Percentiles rank a stretch among this genome's conserved stretches.
These are phyloP conservation scores for Neodontobutis hainanensis DNA, from an alignment of 2,113 vertebrate genomes.

Conservation along the genomic window DNA sequence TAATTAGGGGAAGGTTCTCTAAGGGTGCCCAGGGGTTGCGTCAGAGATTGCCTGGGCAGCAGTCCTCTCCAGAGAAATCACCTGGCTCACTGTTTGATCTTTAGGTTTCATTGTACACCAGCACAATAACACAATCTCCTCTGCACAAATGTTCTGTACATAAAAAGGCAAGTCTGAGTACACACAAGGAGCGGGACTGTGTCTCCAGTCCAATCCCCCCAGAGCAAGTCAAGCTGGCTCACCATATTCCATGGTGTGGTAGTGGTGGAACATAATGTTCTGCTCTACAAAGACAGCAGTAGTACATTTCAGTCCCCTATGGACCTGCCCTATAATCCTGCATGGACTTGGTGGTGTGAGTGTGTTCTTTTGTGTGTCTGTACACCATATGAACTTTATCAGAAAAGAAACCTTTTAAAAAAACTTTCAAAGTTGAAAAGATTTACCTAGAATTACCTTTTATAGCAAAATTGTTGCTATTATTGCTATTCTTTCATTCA, in stretches of 20 bases:
- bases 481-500: neutral
- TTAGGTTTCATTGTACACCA: slow-evolving; percentile 49
- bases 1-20: slow-evolving; percentile 70
- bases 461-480: neutral
- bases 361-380: slow-evolving; percentile 26
- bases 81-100: slow-evolving; percentile 67
- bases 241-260: slow-evolving; percentile 63
- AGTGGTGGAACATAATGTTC: slow-evolving; percentile 62
- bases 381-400: slow-evolving; percentile 28
- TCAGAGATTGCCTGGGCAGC: slow-evolving; percentile 72
- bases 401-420: slow-evolving; percentile 15
- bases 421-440: neutral
- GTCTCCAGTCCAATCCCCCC: slow-evolving; percentile 54
- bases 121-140: slow-evolving; percentile 29
- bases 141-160: slow-evolving; percentile 25
- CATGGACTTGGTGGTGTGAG: slow-evolving; percentile 44
- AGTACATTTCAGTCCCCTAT: slow-evolving; percentile 68
- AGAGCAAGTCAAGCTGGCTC: slow-evolving; percentile 60
- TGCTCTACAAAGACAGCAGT: slow-evolving; percentile 64
- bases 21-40: slow-evolving; percentile 61
- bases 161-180: slow-evolving; percentile 9
- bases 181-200: slow-evolving; percentile 46
- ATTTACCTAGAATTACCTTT: no score
- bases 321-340: slow-evolving; percentile 68
- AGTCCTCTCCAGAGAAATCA: slow-evolving; percentile 69